A percentile compares a stretch with the other conserved stretches of the same genome.
These are phyloP conservation scores for Menidia menidia DNA, from an alignment of 2,797 vertebrate species.

Conservation along the genomic window DNA sequence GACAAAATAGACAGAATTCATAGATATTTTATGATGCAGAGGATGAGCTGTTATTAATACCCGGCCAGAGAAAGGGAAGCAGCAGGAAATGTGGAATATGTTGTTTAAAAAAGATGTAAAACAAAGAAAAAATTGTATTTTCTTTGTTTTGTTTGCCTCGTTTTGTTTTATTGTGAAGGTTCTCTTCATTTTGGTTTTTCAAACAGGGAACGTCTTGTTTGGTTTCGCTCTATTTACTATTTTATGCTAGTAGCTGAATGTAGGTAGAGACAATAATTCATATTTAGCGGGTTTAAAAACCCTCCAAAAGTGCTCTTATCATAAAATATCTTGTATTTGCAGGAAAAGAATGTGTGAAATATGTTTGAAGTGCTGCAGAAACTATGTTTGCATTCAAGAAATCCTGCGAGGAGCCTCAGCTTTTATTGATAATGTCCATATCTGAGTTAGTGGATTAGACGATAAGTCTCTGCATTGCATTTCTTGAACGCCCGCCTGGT, in stretches of 20 bases:
- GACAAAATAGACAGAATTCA: slow-evolving; percentile 83
- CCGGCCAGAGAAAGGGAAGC: slow-evolving; percentile 42
- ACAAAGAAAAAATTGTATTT: neutral
- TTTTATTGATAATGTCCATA: neutral
- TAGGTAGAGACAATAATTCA: too few relatives aligned
- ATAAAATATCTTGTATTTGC: too few relatives aligned
- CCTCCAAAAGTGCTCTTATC: too few relatives aligned
- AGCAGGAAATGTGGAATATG: slow-evolving; percentile 4
- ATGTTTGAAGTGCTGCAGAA: too few relatives aligned
- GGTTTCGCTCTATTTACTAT: too few relatives aligned
- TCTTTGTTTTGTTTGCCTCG: too few relatives aligned
- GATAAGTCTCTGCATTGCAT: neutral
- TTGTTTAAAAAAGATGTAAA: slow-evolving; percentile 4
- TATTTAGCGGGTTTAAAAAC: too few relatives aligned
- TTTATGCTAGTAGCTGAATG: too few relatives aligned
- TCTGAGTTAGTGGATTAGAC: neutral
- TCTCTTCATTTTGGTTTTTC: too few relatives aligned
- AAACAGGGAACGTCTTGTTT: too few relatives aligned
- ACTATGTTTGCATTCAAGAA: neutral
- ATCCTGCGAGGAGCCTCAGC: neutral
- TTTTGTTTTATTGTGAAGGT: too few relatives aligned
- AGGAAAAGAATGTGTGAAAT: too few relatives aligned
- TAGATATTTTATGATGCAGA: slow-evolving; percentile 80
- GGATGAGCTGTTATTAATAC: slow-evolving; percentile 75
- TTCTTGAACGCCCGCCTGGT: slow-evolving; percentile 10